Conservation (phyloP, 2,888 invertebrate species). For the Athalia rosae region DNA sequence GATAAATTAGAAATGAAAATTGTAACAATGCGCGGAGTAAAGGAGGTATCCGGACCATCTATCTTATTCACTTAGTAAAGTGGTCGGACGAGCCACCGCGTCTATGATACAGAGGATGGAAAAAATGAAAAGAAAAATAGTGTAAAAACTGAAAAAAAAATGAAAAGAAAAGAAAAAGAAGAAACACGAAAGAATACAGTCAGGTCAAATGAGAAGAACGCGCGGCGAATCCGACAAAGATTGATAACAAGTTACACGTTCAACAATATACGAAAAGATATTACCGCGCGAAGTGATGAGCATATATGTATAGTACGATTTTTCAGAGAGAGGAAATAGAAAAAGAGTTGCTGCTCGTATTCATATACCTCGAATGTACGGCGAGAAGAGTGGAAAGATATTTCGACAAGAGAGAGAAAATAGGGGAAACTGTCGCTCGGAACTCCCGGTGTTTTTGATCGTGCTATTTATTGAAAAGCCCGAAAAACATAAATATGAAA, state of each 20-base stretch:
- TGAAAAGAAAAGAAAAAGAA: no score
- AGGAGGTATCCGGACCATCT: neutral
- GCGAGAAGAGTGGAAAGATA: no score
- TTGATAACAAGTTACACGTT: neutral
- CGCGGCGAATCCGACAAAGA: neutral
- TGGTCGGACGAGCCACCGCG: neutral
- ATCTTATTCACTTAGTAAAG: neutral
- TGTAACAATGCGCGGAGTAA: neutral
- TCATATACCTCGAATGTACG: no score
- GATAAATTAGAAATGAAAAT: neutral
- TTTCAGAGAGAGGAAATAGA: neutral
- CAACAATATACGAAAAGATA: neutral
- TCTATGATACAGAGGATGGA: neutral
- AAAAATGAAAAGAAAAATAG: neutral
- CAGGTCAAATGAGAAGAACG: neutral
- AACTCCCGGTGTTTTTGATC: no score
- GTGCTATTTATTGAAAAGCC: no score
- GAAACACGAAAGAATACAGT: neutral
- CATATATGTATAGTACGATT: neutral
- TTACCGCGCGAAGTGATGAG: neutral
- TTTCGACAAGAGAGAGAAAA: no score
- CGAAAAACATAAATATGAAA: neutral
- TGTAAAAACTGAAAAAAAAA: constrained; percentile 6
- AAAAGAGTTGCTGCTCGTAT: no score
- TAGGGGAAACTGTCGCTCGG: no score